Conservation (phyloP, 92 coral and sea anemone species). For the Zoanthus solanderi region DNA sequence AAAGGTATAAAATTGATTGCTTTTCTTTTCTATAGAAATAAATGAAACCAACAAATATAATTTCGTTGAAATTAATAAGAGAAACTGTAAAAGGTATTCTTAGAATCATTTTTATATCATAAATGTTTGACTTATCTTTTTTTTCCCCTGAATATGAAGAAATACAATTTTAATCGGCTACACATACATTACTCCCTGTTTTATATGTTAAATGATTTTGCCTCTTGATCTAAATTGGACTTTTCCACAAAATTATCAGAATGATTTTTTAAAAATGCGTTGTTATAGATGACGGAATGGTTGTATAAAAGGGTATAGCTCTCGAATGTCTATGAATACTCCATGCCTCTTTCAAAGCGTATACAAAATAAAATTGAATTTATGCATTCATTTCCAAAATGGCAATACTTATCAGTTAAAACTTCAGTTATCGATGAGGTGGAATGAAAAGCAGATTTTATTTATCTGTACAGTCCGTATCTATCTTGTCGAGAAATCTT, state of each 20-base stretch:
- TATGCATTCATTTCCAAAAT: slow-evolving; percentile 19
- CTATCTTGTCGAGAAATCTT: slow-evolving; percentile 14
- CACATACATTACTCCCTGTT: too few species aligned
- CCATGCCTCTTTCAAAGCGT: slow-evolving; percentile 20
- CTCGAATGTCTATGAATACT: background rate
- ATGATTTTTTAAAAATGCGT: background rate
- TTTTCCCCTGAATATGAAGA: background rate
- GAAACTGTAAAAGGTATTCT: background rate
- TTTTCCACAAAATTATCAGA: background rate
- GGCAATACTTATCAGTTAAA: slow-evolving; percentile 36
- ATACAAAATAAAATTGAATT: background rate
- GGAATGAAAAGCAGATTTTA: slow-evolving; percentile 24
- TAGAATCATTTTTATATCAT: background rate
- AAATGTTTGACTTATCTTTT: background rate
- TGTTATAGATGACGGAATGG: background rate
- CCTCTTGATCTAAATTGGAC: background rate
- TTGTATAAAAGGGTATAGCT: background rate
- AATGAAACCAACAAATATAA: background rate
- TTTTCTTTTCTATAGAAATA: background rate
- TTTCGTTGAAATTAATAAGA: background rate
- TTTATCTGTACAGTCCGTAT: slow-evolving; percentile 39
- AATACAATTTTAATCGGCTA: too few species aligned
- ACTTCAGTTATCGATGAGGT: slow-evolving; percentile 15
- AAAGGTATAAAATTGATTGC: background rate
- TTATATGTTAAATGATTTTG: too few species aligned